Evolutionary conservation across 1,140 invertebrate genomes (phyloP), one percentile per base, ranked within the genome.

Genomic region (Melitaea cinxia): DNA sequence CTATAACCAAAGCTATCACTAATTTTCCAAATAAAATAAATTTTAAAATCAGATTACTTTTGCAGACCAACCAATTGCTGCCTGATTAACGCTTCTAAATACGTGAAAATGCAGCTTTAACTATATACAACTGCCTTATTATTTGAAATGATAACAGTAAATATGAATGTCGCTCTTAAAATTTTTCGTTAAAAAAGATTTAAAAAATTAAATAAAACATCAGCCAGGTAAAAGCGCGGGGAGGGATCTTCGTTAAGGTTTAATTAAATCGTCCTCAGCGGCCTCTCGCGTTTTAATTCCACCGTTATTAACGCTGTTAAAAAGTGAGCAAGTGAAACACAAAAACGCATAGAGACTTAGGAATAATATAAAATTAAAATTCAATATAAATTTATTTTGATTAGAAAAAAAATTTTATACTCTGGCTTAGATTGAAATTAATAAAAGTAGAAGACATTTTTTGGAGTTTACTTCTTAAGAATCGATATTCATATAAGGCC

Each of bases 261-360:
- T 90, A 90, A 90, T 90, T 90, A 90, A 90, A 90, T 88, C 83
- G 87, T 90, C 83, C 83, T 88, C 81, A 64, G 79, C 82, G 80
- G 87, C 84, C 85, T 89, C 87, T 89, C 82, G 84, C 83, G 88
- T 82, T 85, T 90, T 90, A 90, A 90, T 90, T 88, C 88, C 88
- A 88, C 83, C 85, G 84, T 90, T 90, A 90, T 90, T 90, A 90
- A 88, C 81, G 85, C 82, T 85, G 85, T 88, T 88, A 87, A 88
- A 88, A 90, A 90, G 76, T 90, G 80, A 85, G 77, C 71, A 78
- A 56, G 63, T 55, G 26, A 73, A 61, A 86, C 73, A 83, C 19
- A 28, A 61, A 50, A 14, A 52, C 2, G 6, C 6, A 39, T 78
- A 28, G 84, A 81, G 74, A 7, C n/a, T n/a, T n/a, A n/a, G n/a